Percentiles rank a stretch among this genome's conserved stretches.
phyloP scores from a whole-genome alignment of 2,113 vertebrate genomes.

The Colossoma macropomum region DNA sequence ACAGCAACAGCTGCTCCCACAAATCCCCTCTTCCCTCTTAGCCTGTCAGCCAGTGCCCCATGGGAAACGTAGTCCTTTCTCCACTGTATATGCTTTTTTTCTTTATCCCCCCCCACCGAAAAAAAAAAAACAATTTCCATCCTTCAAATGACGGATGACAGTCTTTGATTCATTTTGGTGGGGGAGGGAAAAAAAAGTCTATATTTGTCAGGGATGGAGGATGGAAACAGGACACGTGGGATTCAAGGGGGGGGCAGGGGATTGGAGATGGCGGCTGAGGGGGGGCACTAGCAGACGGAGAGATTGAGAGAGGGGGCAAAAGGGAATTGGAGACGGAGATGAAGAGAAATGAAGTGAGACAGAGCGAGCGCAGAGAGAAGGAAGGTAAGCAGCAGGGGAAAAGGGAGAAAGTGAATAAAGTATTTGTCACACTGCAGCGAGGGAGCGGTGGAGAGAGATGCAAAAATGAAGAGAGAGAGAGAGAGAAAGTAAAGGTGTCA shows the following conservation, averaged over 20 bases:
- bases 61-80: conserved; percentile 53
- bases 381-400: conserved; percentile 51
- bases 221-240: conserved; percentile 35
- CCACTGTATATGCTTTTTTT: conserved; percentile 36
- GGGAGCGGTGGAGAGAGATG: conserved; percentile 50
- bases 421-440: conserved; percentile 70
- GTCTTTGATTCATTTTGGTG: conserved; percentile 59
- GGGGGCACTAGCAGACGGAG: conserved; percentile 60
- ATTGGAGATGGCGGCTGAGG: background rate
- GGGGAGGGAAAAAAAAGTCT: conserved; percentile 28
- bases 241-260: conserved; percentile 33
- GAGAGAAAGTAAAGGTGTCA: conserved; percentile 17
- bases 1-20: conserved; percentile 69
- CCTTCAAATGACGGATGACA: conserved; percentile 47
- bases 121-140: conserved; percentile 51
- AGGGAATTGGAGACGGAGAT: conserved; percentile 75
- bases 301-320: conserved; percentile 65
- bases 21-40: conserved; percentile 61
- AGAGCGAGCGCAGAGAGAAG: conserved; percentile 52
- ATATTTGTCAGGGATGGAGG: conserved; percentile 46
- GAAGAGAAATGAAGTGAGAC: conserved; percentile 78
- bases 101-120: background rate
- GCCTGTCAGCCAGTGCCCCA: conserved; percentile 53
- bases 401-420: conserved; percentile 52
- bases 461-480: conserved; percentile 43